Evolutionary conservation across 2,888 invertebrate species (phyloP).

Genomic region (Amitus sp.): DNA sequence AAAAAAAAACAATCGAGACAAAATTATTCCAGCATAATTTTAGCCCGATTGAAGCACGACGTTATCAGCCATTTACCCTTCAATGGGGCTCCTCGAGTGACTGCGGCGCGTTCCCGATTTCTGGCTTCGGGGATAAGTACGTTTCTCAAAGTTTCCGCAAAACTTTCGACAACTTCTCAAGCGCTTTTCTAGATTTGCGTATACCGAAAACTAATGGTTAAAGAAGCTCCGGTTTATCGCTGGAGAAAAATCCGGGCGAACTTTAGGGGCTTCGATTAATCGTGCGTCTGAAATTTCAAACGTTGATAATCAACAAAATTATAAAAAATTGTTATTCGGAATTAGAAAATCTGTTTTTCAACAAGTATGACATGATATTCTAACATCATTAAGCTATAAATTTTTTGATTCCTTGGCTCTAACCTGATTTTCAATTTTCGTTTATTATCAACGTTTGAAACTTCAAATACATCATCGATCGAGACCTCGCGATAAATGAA

Average conservation of each 20-base stretch:
- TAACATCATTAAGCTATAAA: too few relatives aligned
- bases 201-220: neutral
- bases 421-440: too few relatives aligned
- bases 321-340: neutral
- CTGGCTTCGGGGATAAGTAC: conserved; percentile 8
- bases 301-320: too few relatives aligned
- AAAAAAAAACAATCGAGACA: conserved; percentile 21
- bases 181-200: conserved; percentile 2
- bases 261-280: neutral
- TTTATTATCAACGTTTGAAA: too few relatives aligned
- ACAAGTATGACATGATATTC: neutral
- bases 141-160: conserved; percentile 21
- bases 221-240: neutral
- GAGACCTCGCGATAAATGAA: neutral
- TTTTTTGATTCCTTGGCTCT: too few relatives aligned
- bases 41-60: conserved; percentile 32
- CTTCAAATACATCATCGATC: too few relatives aligned
- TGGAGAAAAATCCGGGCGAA: neutral
- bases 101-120: conserved; percentile 16
- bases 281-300: too few relatives aligned
- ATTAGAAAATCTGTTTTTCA: neutral
- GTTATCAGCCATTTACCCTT: conserved; percentile 31
- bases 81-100: conserved; percentile 15
- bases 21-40: conserved; percentile 40
- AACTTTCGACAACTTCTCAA: conserved; percentile 16